Conservation (phyloP, 1,140 invertebrate genomes). For the Lasaia peninsularis region DNA sequence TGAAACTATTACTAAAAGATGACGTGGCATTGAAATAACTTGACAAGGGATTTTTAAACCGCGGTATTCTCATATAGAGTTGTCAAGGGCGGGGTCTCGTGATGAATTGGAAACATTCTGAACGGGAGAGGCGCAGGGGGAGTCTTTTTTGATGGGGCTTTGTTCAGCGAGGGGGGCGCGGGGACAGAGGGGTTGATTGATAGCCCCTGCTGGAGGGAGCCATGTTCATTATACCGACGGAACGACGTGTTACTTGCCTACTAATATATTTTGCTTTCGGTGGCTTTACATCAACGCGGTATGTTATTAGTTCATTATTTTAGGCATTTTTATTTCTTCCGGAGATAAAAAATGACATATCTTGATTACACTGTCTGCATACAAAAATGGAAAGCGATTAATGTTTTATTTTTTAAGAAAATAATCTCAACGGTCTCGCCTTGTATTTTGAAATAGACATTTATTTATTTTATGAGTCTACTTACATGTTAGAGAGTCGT, state of each 20-base stretch:
- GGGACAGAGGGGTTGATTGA: constrained; percentile 61
- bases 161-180: constrained; percentile 33
- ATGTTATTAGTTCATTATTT: constrained; percentile 71
- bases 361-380: constrained; percentile 42
- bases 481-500: constrained; percentile 32
- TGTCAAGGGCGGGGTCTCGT: constrained; percentile 77
- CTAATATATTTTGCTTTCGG: constrained; percentile 71
- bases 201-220: constrained; percentile 63
- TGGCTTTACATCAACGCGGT: constrained; percentile 41
- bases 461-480: constrained; percentile 49
- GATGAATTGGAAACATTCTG: constrained; percentile 73
- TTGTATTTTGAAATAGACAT: constrained; percentile 37
- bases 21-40: constrained; percentile 17
- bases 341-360: constrained; percentile 58
- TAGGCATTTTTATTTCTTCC: constrained; percentile 69
- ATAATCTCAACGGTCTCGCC: constrained; percentile 35
- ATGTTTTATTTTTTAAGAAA: constrained; percentile 37
- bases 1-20: too few relatives aligned
- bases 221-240: constrained; percentile 73
- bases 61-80: constrained; percentile 72
- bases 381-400: constrained; percentile 38
- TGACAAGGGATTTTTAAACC: constrained; percentile 43
- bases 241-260: constrained; percentile 73
- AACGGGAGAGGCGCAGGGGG: constrained; percentile 42
- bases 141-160: constrained; percentile 54